These are phyloP conservation scores for Oreocharis arfaki DNA, from an alignment of 2,113 vertebrate genomes.

Conservation along the genomic window DNA sequence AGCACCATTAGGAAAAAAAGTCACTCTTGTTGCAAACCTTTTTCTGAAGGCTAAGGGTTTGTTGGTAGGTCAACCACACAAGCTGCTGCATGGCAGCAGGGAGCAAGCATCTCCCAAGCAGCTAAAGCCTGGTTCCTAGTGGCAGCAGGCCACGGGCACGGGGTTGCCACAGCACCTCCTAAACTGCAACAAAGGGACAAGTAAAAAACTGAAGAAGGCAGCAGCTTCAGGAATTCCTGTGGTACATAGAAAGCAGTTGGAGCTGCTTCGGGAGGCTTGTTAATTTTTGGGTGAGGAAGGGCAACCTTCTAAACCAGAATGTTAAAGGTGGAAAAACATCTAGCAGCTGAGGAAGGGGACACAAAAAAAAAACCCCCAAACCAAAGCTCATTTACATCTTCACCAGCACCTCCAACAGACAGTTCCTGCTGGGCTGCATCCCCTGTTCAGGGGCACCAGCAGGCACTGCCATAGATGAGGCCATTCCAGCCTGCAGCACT, in stretches of 20 bases:
- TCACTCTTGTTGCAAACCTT: not conserved
- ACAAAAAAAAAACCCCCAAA: not conserved
- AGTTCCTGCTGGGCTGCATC: not conserved
- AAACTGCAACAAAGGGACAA: not conserved
- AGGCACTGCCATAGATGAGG: not conserved
- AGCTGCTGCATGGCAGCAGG: not conserved
- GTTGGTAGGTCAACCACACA: not conserved
- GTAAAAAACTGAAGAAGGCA: not conserved
- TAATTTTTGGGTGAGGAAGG: not conserved
- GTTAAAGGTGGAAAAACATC: not conserved
- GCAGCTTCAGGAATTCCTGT: not conserved
- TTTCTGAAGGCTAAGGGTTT: not conserved
- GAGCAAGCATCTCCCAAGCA: fast-evolving
- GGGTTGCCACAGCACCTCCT: not conserved
- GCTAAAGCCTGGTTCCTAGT: not conserved
- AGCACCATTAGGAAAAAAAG: not conserved
- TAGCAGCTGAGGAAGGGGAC: not conserved
- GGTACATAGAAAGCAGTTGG: not conserved
- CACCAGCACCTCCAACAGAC: not conserved
- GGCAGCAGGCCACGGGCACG: not conserved
- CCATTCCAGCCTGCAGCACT: not conserved
- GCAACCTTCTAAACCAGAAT: not conserved
- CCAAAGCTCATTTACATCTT: not conserved
- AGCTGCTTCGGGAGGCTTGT: not conserved
- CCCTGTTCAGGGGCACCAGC: not conserved